phyloP scores from a whole-genome alignment of 1,140 invertebrate genomes.

The Scaptomyza hsui region DNA sequence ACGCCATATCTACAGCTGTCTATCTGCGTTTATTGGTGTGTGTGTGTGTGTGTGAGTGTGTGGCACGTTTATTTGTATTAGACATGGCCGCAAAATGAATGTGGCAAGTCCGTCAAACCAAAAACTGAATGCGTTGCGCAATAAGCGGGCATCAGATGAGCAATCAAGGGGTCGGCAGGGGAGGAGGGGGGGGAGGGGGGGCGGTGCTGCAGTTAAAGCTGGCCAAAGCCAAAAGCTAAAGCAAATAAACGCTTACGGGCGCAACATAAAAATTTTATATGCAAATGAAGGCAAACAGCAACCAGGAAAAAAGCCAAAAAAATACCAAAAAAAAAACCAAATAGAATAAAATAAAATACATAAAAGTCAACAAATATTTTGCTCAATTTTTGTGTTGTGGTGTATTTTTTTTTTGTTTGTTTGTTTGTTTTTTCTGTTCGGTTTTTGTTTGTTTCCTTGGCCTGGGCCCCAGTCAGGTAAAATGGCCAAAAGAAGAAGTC shows the following conservation, averaged over 20 bases:
- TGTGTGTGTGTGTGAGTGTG: conserved; percentile 22
- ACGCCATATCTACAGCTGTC: conserved; percentile 8
- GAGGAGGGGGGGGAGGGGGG: neutral
- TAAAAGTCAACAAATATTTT: conserved; percentile 63
- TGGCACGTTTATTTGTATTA: conserved; percentile 59
- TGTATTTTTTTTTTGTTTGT: conserved; percentile 15
- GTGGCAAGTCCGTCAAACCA: conserved; percentile 49
- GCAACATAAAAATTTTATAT: conserved; percentile 75
- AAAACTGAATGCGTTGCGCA: conserved; percentile 38
- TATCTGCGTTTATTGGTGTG: conserved; percentile 6
- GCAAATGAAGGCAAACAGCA: conserved; percentile 77
- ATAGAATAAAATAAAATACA: conserved; percentile 28
- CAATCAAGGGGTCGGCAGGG: neutral
- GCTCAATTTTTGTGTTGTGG: conserved; percentile 39
- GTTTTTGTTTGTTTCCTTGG: conserved; percentile 33
- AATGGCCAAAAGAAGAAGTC: conserved; percentile 18
- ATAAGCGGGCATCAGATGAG: neutral
- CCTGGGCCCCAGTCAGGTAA: conserved; percentile 18
- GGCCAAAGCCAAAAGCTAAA: conserved; percentile 34
- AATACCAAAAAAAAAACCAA: conserved; percentile 14
- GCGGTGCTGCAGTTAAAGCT: conserved; percentile 11
- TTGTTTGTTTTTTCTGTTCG: neutral
- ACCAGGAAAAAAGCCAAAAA: conserved; percentile 11
- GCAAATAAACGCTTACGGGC: conserved; percentile 74
- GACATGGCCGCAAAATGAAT: conserved; percentile 62